phyloP scores from a whole-genome alignment of 2,113 vertebrate genomes.

The Nipponia nippon region DNA sequence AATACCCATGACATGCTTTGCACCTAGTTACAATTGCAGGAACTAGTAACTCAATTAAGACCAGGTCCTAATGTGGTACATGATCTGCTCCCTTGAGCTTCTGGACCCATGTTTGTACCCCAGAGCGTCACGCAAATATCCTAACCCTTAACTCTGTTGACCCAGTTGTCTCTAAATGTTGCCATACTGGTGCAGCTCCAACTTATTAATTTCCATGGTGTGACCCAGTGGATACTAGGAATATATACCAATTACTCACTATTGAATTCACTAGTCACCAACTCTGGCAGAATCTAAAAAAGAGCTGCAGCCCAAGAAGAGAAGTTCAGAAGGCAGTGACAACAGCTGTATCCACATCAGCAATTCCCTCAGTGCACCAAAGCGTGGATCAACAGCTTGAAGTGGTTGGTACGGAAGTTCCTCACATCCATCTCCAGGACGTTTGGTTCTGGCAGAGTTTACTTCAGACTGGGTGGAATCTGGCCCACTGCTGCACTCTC shows the following conservation, averaged over 20 bases:
- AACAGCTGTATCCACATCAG: background rate
- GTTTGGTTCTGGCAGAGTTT: background rate
- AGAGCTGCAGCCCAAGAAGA: background rate
- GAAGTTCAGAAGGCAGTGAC: background rate
- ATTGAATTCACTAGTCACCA: background rate
- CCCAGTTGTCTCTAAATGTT: background rate
- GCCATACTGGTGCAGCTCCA: background rate
- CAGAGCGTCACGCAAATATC: background rate
- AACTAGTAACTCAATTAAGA: background rate
- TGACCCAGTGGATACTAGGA: background rate
- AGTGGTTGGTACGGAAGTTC: background rate
- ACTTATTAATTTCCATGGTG: background rate
- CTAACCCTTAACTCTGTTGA: background rate
- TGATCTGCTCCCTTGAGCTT: background rate
- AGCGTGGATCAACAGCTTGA: background rate
- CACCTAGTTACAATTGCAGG: background rate
- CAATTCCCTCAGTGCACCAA: background rate
- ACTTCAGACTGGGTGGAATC: background rate
- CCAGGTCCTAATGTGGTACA: background rate
- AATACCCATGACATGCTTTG: background rate
- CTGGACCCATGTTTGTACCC: background rate
- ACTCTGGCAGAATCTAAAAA: background rate
- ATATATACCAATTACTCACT: background rate
- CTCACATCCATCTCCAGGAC: background rate
- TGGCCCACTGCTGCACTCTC: background rate